These are phyloP conservation scores for Tinea semifulvella DNA, from an alignment of 2,888 invertebrate species.

Conservation along the genomic window DNA sequence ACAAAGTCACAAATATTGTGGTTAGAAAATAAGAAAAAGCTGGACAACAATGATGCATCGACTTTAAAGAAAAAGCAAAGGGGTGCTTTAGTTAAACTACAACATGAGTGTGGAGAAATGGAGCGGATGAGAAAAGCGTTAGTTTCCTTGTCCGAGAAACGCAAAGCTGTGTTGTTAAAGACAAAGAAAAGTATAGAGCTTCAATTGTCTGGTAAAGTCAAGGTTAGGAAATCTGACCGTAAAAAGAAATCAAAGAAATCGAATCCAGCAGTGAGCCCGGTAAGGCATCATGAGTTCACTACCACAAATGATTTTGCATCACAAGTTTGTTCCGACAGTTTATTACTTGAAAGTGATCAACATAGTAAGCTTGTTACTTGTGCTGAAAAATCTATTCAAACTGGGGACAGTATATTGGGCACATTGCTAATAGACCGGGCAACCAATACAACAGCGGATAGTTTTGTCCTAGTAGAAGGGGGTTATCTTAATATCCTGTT, in stretches of 20 bases:
- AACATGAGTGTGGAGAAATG: constrained; percentile 76
- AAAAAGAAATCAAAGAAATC: constrained; percentile 45
- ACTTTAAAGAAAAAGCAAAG: constrained; percentile 73
- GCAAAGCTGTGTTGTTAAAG: constrained; percentile 51
- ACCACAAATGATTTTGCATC: constrained; percentile 43
- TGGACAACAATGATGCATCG: constrained; percentile 52
- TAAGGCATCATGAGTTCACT: constrained; percentile 55
- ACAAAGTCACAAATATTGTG: constrained; percentile 59
- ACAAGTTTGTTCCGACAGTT: constrained; percentile 23
- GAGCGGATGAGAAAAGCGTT: constrained; percentile 62
- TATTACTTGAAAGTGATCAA: background rate
- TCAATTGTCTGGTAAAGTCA: constrained; percentile 34
- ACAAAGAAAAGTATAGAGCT: constrained; percentile 55
- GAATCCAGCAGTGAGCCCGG: constrained; percentile 39
- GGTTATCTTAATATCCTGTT: constrained; percentile 54
- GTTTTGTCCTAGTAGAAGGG: constrained; percentile 49
- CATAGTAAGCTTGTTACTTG: constrained; percentile 22
- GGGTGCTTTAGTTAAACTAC: constrained; percentile 69
- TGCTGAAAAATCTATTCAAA: constrained; percentile 49
- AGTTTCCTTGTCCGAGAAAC: constrained; percentile 47
- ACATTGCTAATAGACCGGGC: constrained; percentile 22
- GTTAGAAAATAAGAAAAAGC: constrained; percentile 56
- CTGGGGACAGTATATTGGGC: constrained; percentile 32
- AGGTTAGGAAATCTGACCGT: constrained; percentile 40
- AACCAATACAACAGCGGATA: constrained; percentile 36